Evolutionary conservation across 2,888 invertebrate genomes (phyloP).

Genomic region (Dryadula phaetusa): DNA sequence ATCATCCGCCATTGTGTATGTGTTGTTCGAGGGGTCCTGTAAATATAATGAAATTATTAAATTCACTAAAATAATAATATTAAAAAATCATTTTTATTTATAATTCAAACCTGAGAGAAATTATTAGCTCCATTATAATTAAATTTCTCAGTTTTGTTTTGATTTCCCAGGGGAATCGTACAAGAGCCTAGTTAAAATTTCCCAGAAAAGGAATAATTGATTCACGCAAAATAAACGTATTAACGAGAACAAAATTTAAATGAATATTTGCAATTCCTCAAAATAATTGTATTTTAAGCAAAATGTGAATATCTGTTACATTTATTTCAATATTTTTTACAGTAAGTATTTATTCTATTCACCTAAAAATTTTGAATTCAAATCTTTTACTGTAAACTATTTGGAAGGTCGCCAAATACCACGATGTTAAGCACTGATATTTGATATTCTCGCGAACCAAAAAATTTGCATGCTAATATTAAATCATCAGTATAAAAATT

Average conservation of each 20-base stretch:
- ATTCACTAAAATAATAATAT: neutral
- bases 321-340: neutral
- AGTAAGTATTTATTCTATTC: neutral
- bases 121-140: constrained; percentile 39
- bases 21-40: constrained; percentile 85
- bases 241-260: neutral
- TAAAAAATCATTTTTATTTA: constrained; percentile 21
- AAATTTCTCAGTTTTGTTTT: constrained; percentile 30
- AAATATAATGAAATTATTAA: constrained; percentile 54
- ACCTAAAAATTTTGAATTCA: constrained; percentile 19
- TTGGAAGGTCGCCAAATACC: constrained; percentile 66
- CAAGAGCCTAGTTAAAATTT: constrained; percentile 5
- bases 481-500: constrained; percentile 17
- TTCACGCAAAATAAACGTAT: constrained; percentile 3
- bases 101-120: constrained; percentile 32
- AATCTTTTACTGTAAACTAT: constrained; percentile 56
- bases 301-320: neutral
- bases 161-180: constrained; percentile 28
- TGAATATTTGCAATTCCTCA: neutral
- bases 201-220: neutral
- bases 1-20: constrained; percentile 94
- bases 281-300: neutral
- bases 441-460: constrained; percentile 58
- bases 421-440: constrained; percentile 66
- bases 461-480: constrained; percentile 21